A percentile compares a stretch with the other conserved stretches of the same genome.
Evolutionary conservation across 2,888 invertebrate genomes (phyloP).

Genomic region (Folsomia manolachei): DNA sequence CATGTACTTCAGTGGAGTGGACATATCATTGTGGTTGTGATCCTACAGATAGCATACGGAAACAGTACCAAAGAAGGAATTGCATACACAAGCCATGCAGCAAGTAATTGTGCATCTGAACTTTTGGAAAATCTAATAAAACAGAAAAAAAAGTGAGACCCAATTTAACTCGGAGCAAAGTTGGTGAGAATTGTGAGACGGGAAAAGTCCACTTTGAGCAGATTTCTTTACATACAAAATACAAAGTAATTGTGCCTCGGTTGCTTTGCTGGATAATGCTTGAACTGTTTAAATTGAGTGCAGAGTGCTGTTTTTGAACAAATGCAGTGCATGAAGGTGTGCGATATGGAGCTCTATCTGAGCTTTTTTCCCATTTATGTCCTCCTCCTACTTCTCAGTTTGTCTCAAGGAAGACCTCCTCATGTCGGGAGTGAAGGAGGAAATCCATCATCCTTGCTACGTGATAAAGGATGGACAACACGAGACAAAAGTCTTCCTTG

Average conservation of each 20-base stretch:
- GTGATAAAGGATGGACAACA: not conserved
- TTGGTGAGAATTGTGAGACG: not conserved
- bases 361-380: slow-evolving; percentile 44
- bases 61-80: not conserved
- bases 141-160: not conserved
- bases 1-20: not conserved
- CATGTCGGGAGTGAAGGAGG: not conserved
- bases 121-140: too few species aligned
- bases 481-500: not conserved
- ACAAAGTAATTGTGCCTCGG: not conserved
- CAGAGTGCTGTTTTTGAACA: not conserved
- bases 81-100: not conserved
- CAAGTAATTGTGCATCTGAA: too few species aligned
- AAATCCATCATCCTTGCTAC: not conserved
- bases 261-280: not conserved
- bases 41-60: not conserved
- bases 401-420: slow-evolving; percentile 46
- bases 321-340: slow-evolving; percentile 40
- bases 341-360: slow-evolving; percentile 35
- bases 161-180: too few species aligned
- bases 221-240: not conserved
- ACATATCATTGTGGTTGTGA: not conserved
- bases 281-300: not conserved
- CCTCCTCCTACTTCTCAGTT: slow-evolving; percentile 41
- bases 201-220: too few species aligned